These are phyloP conservation scores for Conus ventricosus DNA, from an alignment of 1,140 invertebrate genomes.

Conservation along the genomic window DNA sequence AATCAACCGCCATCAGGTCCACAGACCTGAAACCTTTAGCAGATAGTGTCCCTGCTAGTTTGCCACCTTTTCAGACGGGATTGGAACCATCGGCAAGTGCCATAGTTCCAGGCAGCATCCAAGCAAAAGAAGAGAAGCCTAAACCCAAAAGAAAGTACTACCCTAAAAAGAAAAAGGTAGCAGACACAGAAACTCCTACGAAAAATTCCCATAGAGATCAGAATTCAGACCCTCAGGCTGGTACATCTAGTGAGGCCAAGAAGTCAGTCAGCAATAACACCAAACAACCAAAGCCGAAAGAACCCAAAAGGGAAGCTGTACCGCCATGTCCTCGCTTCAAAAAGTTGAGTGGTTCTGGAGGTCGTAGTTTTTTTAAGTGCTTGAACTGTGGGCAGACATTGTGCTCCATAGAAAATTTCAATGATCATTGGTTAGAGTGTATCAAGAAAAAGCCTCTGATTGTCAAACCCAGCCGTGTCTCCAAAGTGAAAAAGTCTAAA, in stretches of 20 bases:
- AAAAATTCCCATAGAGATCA: no score
- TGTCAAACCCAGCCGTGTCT: not conserved
- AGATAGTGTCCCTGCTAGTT: not conserved
- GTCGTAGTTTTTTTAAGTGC: constrained; percentile 49
- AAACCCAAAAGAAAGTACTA: constrained; percentile 28
- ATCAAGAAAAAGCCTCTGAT: constrained; percentile 34
- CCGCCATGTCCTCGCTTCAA: constrained; percentile 29
- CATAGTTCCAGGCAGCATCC: not conserved
- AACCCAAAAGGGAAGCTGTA: not conserved
- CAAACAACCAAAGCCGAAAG: not conserved
- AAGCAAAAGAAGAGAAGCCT: not conserved
- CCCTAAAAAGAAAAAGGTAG: constrained; percentile 9
- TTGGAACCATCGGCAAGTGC: not conserved
- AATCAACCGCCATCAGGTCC: not conserved
- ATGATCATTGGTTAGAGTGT: constrained; percentile 44
- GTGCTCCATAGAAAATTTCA: constrained; percentile 43
- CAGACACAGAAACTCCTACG: not conserved
- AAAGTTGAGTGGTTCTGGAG: constrained; percentile 45
- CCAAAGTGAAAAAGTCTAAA: constrained; percentile 12
- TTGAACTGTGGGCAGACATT: constrained; percentile 43
- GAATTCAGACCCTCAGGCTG: not conserved
- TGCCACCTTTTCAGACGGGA: not conserved
- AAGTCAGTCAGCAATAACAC: not conserved
- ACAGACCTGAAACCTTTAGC: not conserved
- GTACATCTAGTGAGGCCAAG: not conserved